Percentiles rank a stretch among this genome's conserved stretches.
Evolutionary conservation across 2,113 vertebrate species (phyloP).

Genomic region (Arizona elegans): DNA sequence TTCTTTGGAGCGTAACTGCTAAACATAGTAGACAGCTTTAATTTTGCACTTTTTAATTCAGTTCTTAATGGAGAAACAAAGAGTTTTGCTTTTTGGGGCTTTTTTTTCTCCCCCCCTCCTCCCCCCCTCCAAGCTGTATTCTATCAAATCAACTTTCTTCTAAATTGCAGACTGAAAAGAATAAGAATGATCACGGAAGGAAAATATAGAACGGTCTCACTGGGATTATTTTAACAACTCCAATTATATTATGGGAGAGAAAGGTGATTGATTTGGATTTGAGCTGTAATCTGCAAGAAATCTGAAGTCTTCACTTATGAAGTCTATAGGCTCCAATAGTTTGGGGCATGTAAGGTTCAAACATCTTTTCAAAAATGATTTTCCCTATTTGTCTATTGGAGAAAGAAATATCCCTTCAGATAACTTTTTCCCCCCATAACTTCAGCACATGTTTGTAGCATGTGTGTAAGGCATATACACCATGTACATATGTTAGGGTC

Average conservation of each 20-base stretch:
- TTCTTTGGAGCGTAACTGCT: slow-evolving; percentile 48
- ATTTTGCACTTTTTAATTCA: slow-evolving; percentile 65
- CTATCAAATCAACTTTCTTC: slow-evolving; percentile 55
- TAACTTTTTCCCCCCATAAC: background rate
- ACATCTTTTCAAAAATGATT: background rate
- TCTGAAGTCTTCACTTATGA: background rate
- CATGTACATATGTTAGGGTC: background rate
- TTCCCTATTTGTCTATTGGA: background rate
- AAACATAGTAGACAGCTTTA: slow-evolving; percentile 46
- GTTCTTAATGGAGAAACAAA: slow-evolving; percentile 58
- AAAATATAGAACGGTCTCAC: slow-evolving; percentile 20
- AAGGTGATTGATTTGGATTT: background rate
- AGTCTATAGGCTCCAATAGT: background rate
- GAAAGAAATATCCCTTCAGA: background rate
- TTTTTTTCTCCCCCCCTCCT: background rate
- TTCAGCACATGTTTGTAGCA: background rate
- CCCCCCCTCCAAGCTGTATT: slow-evolving; percentile 40
- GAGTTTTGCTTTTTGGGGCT: background rate
- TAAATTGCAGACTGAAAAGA: slow-evolving; percentile 46
- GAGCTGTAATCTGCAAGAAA: background rate
- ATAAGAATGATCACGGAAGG: slow-evolving; percentile 33
- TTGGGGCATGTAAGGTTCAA: background rate
- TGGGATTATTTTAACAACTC: slow-evolving; percentile 34
- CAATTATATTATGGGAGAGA: slow-evolving; percentile 13
- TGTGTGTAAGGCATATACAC: background rate